A percentile compares a stretch with the other conserved stretches of the same genome.
These are phyloP conservation scores for Agriopis aurantiaria DNA, from an alignment of 2,888 invertebrate genomes.

Conservation along the genomic window DNA sequence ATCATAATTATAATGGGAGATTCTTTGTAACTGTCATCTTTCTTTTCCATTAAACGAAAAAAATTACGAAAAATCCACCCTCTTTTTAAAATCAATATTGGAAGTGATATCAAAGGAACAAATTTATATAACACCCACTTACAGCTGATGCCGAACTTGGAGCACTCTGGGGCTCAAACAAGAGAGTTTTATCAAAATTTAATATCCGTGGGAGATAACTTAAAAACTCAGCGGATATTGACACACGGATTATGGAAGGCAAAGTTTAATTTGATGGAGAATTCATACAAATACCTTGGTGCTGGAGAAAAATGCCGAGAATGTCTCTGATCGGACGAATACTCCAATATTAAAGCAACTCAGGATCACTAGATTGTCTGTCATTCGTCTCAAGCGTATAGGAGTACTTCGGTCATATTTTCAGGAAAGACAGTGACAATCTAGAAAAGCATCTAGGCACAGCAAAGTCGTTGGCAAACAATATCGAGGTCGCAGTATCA, in stretches of 20 bases:
- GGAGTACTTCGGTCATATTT: too few relatives aligned
- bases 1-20: too few relatives aligned
- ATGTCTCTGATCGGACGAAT: too few relatives aligned
- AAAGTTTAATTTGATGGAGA: conserved; percentile 10
- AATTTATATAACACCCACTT: conserved; percentile 13
- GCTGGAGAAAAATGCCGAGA: too few relatives aligned
- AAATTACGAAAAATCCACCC: conserved; percentile 6
- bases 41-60: conserved; percentile 1
- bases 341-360: too few relatives aligned
- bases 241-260: background rate
- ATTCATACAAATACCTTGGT: background rate
- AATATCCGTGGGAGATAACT: conserved; percentile 28
- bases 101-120: conserved; percentile 11
- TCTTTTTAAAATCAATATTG: conserved; percentile 5
- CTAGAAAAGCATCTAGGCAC: too few relatives aligned
- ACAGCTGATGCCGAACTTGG: conserved; percentile 8
- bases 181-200: conserved; percentile 18
- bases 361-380: too few relatives aligned
- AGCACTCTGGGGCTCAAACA: conserved; percentile 18
- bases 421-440: too few relatives aligned
- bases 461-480: too few relatives aligned
- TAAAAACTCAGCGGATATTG: conserved; percentile 16
- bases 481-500: too few relatives aligned
- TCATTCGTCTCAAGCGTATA: too few relatives aligned
- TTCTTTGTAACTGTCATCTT: background rate